Base-by-base conservation (phyloP, 2,888 invertebrate genomes). In the Nymphalis c-album region DNA sequence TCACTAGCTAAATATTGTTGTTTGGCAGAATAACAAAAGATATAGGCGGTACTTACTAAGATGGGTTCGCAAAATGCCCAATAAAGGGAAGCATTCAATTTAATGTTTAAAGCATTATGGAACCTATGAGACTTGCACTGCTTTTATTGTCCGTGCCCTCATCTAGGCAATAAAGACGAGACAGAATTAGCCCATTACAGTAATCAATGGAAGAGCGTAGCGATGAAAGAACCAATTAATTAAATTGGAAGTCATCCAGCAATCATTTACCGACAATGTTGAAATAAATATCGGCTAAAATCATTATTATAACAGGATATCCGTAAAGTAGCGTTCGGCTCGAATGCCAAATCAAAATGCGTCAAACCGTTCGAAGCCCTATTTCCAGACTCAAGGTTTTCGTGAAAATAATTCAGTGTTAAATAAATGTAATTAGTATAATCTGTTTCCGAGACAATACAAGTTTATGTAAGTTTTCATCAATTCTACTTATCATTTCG, bases 331-430 rank as follows among this genome's bases (percentile, higher is more conserved):
- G 51, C 16, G 68, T 64, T 71, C 64, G 63, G 63, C 69, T 62
- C 59, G 62, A 64, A 63, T 76, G 74, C 71, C 75, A 78, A 75
- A 78, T 67, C 59, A 70, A 70, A 71, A 71, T 68, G 70, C 69
- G 67, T 70, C 70, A 58, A 68, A 74, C 68, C 68, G 74, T 75
- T 73, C 8, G 47, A 64, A 22, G 51, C 51, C 40, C 40, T 58
- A 58, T 64, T 64, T 59, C 48, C 10, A 64, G 50, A 47, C 20
- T 47, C 65, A 60, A 65, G 60, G 60, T 60, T 60, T 58, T 50
- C 26, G 18, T 61, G 46, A 60, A 53, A 60, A 47, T 65, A 60
- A 65, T 60, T 50, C 46, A 22, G 40, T 35, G 26, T 18, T 26
- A 59, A 64, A 26, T 59, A 51, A n/a, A 48, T 40, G 45, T 51